Percentiles rank a stretch among this genome's conserved stretches.
These are phyloP conservation scores for Scaptomyza hsui DNA, from an alignment of 1,140 invertebrate species.

Conservation along the genomic window DNA sequence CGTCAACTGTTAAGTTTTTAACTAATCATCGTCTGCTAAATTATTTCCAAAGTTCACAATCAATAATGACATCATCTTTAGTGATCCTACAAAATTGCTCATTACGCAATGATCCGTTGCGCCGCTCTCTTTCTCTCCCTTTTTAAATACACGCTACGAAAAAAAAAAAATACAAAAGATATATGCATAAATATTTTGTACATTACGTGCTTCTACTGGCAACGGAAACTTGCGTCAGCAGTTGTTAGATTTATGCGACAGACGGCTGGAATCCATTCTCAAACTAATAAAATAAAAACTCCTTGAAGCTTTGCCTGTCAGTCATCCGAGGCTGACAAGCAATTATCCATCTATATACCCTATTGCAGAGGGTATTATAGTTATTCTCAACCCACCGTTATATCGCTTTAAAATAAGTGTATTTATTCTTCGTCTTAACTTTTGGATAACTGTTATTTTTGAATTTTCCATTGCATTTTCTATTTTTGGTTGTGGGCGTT, in stretches of 20 bases:
- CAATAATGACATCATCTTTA: conserved; percentile 51
- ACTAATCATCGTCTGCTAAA: conserved; percentile 58
- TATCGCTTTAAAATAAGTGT: background rate
- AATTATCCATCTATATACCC: conserved; percentile 17
- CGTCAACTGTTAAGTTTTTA: conserved; percentile 39
- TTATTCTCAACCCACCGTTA: background rate
- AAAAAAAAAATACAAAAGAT: conserved; percentile 3
- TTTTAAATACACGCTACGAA: conserved; percentile 7
- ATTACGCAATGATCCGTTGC: conserved; percentile 67
- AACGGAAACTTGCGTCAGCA: conserved; percentile 53
- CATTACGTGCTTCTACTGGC: conserved; percentile 15
- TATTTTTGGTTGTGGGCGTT: conserved; percentile 3
- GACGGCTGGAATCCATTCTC: background rate
- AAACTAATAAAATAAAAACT: background rate
- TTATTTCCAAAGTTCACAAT: conserved; percentile 66
- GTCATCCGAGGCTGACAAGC: background rate
- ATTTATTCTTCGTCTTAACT: background rate
- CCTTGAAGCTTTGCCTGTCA: conserved; percentile 1
- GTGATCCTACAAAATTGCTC: conserved; percentile 56
- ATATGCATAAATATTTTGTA: conserved; percentile 7
- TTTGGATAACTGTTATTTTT: background rate
- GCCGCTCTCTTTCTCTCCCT: conserved; percentile 2
- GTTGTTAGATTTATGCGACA: conserved; percentile 39
- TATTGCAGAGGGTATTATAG: background rate
- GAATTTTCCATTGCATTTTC: conserved; percentile 2